Percentiles rank a stretch among this genome's conserved stretches.
These are phyloP conservation scores for Panurus biarmicus DNA, from an alignment of 2,113 vertebrate species.

Conservation along the genomic window DNA sequence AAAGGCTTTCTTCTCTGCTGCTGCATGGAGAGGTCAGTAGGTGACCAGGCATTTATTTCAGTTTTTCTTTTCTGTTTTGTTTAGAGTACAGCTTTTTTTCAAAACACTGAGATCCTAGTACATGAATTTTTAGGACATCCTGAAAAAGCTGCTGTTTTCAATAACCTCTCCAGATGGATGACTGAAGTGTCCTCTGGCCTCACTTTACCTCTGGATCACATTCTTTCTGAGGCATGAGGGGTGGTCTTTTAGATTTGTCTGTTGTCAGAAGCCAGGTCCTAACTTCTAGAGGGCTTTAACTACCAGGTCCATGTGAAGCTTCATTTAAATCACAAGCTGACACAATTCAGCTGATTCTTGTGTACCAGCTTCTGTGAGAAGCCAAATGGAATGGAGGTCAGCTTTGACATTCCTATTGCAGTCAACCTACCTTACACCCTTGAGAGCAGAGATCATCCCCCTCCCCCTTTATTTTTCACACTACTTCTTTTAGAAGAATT, in stretches of 20 bases:
- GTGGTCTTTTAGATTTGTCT: neutral
- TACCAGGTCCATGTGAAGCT: neutral
- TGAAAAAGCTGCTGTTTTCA: neutral
- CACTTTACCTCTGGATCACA: neutral
- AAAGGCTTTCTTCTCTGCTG: neutral
- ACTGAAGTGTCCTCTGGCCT: neutral
- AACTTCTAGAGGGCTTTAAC: neutral
- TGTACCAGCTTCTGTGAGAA: neutral
- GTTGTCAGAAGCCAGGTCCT: neutral
- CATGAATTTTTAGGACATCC: neutral
- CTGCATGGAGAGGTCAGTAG: neutral
- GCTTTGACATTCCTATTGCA: neutral
- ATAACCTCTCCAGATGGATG: neutral
- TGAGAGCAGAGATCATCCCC: neutral
- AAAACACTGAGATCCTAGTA: neutral
- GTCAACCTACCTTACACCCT: neutral
- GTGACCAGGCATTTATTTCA: neutral
- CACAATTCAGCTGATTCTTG: neutral
- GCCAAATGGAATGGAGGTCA: neutral
- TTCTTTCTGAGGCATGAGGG: neutral
- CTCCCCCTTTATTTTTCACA: neutral
- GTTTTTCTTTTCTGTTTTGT: neutral
- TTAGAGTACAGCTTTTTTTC: neutral
- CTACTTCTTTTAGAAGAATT: neutral
- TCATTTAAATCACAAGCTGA: neutral